phyloP scores from a whole-genome alignment of 2,113 vertebrate genomes.

The Ophthalmolycus amberensis region DNA sequence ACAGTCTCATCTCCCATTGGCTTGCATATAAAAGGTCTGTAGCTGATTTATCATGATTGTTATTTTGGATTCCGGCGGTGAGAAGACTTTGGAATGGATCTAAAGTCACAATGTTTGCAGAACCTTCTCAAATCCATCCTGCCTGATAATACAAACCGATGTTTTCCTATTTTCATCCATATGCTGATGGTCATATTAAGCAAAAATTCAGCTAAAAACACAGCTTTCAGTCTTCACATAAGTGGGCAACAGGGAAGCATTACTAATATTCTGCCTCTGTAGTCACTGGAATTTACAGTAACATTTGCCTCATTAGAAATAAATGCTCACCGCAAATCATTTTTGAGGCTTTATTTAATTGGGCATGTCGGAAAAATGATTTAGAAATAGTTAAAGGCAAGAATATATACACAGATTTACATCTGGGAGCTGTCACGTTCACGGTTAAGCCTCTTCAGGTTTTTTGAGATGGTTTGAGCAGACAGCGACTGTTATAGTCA shows the following conservation, averaged over 20 bases:
- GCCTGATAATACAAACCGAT: background rate
- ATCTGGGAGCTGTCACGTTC: background rate
- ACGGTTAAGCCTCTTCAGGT: background rate
- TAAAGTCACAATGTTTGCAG: background rate
- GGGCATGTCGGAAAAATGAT: background rate
- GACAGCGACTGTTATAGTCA: background rate
- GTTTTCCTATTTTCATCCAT: background rate
- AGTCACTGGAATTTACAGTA: background rate
- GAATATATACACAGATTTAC: background rate
- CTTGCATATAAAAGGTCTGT: constrained; percentile 4
- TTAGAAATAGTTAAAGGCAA: background rate
- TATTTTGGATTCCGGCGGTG: background rate
- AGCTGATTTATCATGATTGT: background rate
- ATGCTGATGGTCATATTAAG: background rate
- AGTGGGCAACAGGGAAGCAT: background rate
- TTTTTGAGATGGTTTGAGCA: background rate
- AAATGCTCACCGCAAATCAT: background rate
- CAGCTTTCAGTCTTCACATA: background rate
- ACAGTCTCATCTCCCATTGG: background rate
- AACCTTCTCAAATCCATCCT: background rate
- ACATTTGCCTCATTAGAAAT: background rate
- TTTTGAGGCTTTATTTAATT: constrained; percentile 10
- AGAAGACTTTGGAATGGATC: background rate
- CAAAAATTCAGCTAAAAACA: background rate
- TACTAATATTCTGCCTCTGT: background rate